Conservation (phyloP, 2,797 vertebrate genomes). For the Nasua narica region DNA sequence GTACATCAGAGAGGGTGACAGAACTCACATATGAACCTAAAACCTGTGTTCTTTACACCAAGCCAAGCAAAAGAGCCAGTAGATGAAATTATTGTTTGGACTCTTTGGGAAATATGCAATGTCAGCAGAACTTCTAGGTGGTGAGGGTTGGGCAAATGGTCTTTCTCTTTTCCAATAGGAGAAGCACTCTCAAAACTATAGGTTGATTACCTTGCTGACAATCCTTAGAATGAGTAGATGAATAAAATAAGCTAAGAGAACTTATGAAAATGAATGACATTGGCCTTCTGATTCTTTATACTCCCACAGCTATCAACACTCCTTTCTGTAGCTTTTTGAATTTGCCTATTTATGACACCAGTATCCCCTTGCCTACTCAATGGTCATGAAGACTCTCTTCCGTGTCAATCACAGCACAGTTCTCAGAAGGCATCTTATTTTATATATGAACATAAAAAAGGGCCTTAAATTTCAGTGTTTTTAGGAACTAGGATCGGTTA, state of each 20-base stretch:
- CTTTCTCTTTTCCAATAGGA: conserved; percentile 16
- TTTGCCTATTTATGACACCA: conserved; percentile 14
- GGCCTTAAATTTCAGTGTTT: conserved; percentile 10
- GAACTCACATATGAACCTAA: not conserved
- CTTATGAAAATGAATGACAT: not conserved
- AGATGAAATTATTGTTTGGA: not conserved
- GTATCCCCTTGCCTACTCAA: not conserved
- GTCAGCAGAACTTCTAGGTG: not conserved
- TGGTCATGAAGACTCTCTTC: not conserved
- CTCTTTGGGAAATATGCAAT: not conserved
- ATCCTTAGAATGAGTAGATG: not conserved
- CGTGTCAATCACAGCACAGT: not conserved
- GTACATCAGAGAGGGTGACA: not conserved
- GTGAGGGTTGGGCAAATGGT: not conserved
- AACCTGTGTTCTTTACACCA: not conserved
- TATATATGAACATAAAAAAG: conserved; percentile 30
- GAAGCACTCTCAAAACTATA: not conserved
- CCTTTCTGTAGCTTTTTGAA: not conserved
- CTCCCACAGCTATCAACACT: not conserved
- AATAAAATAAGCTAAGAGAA: not conserved
- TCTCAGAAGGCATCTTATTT: conserved; percentile 28
- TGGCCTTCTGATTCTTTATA: not conserved
- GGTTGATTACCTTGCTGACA: not conserved
- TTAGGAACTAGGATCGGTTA: not conserved
- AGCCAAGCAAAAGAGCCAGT: not conserved